Percentiles rank a stretch among this genome's conserved stretches.
Conservation (phyloP, 2,113 vertebrate species). For the Rafetus swinhoei region DNA sequence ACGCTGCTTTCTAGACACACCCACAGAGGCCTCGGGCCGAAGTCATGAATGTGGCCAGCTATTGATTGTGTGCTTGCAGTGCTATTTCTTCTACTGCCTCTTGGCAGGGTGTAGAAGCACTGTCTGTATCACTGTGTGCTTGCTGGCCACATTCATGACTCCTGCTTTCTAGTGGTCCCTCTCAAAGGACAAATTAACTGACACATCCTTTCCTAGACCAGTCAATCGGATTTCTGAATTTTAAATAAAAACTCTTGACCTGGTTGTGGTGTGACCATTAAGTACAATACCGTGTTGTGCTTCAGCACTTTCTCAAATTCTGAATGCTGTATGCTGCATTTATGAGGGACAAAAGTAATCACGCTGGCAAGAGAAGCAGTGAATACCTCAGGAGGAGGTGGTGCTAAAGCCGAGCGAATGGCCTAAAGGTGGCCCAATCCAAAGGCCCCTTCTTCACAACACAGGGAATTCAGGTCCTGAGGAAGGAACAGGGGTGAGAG, state of each 20-base stretch:
- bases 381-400: not conserved
- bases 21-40: not conserved
- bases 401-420: not conserved
- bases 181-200: not conserved
- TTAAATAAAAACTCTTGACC: not conserved
- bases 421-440: not conserved
- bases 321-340: not conserved
- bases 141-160: rapidly evolving
- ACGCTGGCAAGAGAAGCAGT: not conserved
- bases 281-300: not conserved
- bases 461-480: not conserved
- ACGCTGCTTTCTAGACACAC: too few species aligned
- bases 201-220: not conserved
- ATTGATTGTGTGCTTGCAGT: not conserved
- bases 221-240: not conserved
- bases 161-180: not conserved
- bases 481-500: not conserved
- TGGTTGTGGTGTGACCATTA: not conserved
- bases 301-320: not conserved
- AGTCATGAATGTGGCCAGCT: not conserved
- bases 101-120: not conserved
- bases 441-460: not conserved
- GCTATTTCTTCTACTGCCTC: not conserved
- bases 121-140: not conserved
- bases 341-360: not conserved